Evolutionary conservation across 2,113 vertebrate genomes (phyloP), one percentile per base, ranked within the genome.

Genomic region (Trinectes maculatus): DNA sequence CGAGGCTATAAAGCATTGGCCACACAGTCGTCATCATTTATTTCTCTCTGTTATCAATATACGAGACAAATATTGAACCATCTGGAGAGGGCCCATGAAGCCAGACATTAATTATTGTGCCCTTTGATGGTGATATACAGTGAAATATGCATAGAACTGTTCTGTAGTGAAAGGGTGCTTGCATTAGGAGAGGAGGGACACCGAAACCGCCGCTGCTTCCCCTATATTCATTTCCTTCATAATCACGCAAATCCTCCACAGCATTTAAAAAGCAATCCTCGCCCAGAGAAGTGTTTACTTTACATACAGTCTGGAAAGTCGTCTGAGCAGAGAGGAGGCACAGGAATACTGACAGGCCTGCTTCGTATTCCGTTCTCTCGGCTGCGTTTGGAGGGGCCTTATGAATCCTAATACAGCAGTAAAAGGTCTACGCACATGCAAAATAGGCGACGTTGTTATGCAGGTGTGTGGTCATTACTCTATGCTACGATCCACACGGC

Each of bases 241-340:
- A 80, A 88, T 88, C 49, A 11, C 55, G 72, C 24, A 81, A 82
- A 82, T 81, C 76, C 83, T 87, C 49, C 21, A 52, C 75, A 82
- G 81, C 71, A 25, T 85, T 85, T 83, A 77, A 68, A 77, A 64
- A 64, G 44, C 60, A 63, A 63, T 82, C 72, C 67, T 72, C 0
- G 22, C 70, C 76, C 37, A 51, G 18, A 69, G 72, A 64, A 3
- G 13, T 80, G 77, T 85, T 85, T 86, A 76, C 77, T 80, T 68
- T 83, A 47, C 54, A 75, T 59, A 77, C 72, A 87, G 74, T 82
- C 52, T 57, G 64, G 42, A 62, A 67, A 82, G 74, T 68, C 31
- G 76, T 49, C 24, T 61, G 71, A 71, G 58, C 40, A 19, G 63
- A 67, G 60, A 69, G 55, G 26, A 61, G 31, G 39, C 31, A 13